Percentiles rank a stretch among this genome's conserved stretches.
phyloP scores from a whole-genome alignment of 2,113 vertebrate genomes.

The Nestor notabilis region DNA sequence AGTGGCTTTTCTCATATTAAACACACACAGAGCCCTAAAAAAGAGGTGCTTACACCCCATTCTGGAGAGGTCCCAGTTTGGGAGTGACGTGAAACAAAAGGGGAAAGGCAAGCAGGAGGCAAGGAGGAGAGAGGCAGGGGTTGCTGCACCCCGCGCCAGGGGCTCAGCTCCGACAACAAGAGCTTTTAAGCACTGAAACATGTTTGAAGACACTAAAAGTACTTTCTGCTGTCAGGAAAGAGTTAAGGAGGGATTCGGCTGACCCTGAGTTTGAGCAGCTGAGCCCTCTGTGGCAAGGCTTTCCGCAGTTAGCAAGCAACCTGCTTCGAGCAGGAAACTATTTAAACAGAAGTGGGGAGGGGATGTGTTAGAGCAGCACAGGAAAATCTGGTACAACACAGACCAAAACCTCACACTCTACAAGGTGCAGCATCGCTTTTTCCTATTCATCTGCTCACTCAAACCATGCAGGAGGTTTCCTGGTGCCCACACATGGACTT shows the following conservation, averaged over 20 bases:
- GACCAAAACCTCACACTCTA: neutral
- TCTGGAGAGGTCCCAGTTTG: neutral
- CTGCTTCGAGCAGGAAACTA: neutral
- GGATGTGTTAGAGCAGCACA: neutral
- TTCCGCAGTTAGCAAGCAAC: neutral
- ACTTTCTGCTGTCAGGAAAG: neutral
- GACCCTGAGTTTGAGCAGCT: neutral
- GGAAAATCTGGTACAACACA: neutral
- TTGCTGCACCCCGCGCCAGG: rapidly evolving
- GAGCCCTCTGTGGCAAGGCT: neutral
- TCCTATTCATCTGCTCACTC: neutral
- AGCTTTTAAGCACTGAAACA: neutral
- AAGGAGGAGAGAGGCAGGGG: neutral
- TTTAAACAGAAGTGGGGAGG: neutral
- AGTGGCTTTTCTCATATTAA: neutral
- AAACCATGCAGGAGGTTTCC: neutral
- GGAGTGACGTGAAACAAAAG: neutral
- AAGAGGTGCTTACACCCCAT: neutral
- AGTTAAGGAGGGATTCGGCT: neutral
- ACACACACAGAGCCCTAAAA: neutral
- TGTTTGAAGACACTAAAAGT: neutral
- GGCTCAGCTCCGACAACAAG: neutral
- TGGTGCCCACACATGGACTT: rapidly evolving
- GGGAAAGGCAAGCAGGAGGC: neutral
- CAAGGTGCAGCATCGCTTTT: rapidly evolving